Conservation (phyloP, 2,888 invertebrate genomes). For the Arge pagana region DNA sequence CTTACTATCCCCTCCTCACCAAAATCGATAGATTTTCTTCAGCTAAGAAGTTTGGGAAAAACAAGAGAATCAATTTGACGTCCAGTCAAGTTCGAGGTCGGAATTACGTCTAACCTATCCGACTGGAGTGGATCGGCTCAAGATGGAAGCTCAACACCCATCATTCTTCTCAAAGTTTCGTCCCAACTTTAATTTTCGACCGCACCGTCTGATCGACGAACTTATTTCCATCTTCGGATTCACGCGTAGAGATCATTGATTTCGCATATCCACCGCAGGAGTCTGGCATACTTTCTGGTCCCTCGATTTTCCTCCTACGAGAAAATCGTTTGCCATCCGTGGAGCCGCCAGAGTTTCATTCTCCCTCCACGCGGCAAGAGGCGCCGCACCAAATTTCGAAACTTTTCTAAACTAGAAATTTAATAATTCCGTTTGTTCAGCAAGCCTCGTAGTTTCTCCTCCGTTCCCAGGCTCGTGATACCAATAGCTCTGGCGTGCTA, state of each 20-base stretch:
- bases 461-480: no score
- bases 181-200: no score
- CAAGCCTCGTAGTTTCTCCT: no score
- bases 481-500: constrained; percentile 1
- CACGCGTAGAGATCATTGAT: no score
- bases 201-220: not conserved
- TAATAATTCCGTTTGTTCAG: constrained; percentile 20
- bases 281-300: no score
- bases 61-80: constrained; percentile 12
- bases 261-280: no score
- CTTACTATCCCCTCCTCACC: no score
- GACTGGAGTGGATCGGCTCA: constrained; percentile 8
- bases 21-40: no score
- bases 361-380: constrained; percentile 1
- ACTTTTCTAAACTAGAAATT: constrained; percentile 23
- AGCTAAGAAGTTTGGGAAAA: constrained; percentile 8
- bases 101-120: not conserved
- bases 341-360: not conserved
- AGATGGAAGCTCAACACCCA: constrained; percentile 3
- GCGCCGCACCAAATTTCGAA: constrained; percentile 25
- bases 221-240: constrained; percentile 4
- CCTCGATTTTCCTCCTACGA: no score
- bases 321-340: no score
- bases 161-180: constrained; percentile 3
- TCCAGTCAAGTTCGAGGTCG: constrained; percentile 9